These are phyloP conservation scores for Propithecus deckenii DNA, from an alignment of 2,797 vertebrate species.

Conservation along the genomic window DNA sequence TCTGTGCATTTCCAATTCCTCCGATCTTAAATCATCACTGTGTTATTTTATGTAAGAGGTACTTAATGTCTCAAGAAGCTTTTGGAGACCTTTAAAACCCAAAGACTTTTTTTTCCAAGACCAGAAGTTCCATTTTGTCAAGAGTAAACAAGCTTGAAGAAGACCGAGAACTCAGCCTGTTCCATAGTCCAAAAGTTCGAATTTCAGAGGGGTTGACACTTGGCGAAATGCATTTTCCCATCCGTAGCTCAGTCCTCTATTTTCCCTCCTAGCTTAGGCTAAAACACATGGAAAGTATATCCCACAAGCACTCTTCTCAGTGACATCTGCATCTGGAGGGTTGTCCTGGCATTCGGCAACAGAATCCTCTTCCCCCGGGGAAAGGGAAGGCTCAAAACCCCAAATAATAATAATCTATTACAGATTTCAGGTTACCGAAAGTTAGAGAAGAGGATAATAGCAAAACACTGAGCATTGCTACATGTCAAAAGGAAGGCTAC, in stretches of 20 bases:
- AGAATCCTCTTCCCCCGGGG: not conserved
- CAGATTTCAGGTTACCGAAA: conserved; percentile 73
- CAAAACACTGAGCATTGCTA: conserved; percentile 59
- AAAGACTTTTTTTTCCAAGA: conserved; percentile 50
- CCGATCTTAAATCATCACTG: conserved; percentile 60
- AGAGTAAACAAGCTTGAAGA: conserved; percentile 62
- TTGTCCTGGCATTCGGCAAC: conserved; percentile 32
- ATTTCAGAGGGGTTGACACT: conserved; percentile 58
- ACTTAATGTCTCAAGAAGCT: conserved; percentile 77
- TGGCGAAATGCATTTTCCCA: conserved; percentile 32
- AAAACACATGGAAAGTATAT: conserved; percentile 29
- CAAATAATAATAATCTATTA: conserved; percentile 70
- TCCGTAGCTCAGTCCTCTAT: not conserved
- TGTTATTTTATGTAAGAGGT: conserved; percentile 73
- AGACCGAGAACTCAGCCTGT: conserved; percentile 29
- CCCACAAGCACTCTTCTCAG: not conserved
- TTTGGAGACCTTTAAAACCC: conserved; percentile 67
- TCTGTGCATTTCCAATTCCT: conserved; percentile 58
- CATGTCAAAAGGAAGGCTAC: conserved; percentile 69
- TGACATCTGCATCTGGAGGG: conserved; percentile 65
- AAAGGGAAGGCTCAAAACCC: conserved; percentile 50
- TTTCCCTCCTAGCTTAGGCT: not conserved
- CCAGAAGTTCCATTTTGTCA: conserved; percentile 63
- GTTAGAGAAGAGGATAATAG: conserved; percentile 56
- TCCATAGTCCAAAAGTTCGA: conserved; percentile 48